Percentiles rank a stretch among this genome's conserved stretches.
phyloP scores from a whole-genome alignment of 2,113 vertebrate species.

The Cyanistes caeruleus region DNA sequence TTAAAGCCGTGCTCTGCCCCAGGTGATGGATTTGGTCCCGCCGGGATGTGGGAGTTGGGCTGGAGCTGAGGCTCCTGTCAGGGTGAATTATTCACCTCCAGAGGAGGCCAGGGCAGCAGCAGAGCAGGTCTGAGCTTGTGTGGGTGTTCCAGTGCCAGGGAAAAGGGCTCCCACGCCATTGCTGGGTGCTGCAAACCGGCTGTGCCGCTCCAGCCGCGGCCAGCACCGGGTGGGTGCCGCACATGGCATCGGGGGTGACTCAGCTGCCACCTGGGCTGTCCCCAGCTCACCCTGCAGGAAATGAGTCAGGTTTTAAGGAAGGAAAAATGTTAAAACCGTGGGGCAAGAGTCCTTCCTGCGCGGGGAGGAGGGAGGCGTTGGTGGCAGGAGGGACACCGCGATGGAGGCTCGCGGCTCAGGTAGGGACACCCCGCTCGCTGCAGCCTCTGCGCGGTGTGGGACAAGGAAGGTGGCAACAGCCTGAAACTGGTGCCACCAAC shows the following conservation, averaged over 20 bases:
- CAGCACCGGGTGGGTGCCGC: neutral
- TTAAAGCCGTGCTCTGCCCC: neutral
- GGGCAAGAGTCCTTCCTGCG: neutral
- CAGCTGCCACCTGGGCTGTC: constrained; percentile 29
- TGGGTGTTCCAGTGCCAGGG: neutral
- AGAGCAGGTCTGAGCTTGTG: neutral
- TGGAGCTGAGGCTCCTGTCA: neutral
- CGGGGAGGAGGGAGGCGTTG: rapidly evolving
- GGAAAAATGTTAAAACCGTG: neutral
- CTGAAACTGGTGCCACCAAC: neutral
- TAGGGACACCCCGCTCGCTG: neutral
- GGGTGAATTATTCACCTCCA: neutral
- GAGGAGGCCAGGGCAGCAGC: neutral
- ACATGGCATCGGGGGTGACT: neutral
- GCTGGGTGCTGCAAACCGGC: neutral
- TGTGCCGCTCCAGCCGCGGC: rapidly evolving
- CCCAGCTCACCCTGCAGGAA: constrained; percentile 38
- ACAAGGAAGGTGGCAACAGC: neutral
- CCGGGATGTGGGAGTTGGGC: rapidly evolving
- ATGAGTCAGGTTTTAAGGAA: constrained; percentile 49
- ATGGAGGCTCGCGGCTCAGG: neutral
- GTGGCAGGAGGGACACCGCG: rapidly evolving
- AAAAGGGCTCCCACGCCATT: rapidly evolving
- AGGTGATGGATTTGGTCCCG: neutral
- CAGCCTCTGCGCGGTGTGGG: neutral